Percentiles rank a stretch among this genome's conserved stretches.
phyloP scores from a whole-genome alignment of 2,888 invertebrate species.

The Amblyjoppa fuscipennis region DNA sequence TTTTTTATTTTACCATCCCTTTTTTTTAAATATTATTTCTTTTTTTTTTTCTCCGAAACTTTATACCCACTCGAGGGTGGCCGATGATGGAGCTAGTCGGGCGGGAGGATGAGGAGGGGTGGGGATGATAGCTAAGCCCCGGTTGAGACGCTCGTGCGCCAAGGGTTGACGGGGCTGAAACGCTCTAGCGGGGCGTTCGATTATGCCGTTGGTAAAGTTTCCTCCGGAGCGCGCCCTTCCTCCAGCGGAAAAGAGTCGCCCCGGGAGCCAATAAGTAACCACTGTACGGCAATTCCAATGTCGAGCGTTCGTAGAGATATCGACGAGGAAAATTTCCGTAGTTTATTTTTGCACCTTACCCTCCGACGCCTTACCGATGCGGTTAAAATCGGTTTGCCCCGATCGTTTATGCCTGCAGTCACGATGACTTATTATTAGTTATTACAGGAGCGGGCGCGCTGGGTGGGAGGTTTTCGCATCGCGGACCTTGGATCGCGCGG shows the following conservation, averaged over 20 bases:
- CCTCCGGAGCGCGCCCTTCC: constrained; percentile 45
- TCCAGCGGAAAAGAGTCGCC: background rate
- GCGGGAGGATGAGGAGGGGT: background rate
- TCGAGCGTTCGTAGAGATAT: constrained; percentile 16
- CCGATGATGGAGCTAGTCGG: constrained; percentile 2
- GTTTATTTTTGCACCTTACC: constrained; percentile 1
- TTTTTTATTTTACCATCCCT: constrained; percentile 54
- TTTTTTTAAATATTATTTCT: constrained; percentile 1
- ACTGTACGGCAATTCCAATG: constrained; percentile 46
- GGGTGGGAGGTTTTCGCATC: background rate
- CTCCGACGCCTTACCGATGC: background rate
- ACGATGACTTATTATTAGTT: background rate
- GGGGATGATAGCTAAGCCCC: constrained; percentile 70
- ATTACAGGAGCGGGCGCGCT: background rate
- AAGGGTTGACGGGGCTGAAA: constrained; percentile 10
- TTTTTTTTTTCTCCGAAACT: constrained; percentile 70
- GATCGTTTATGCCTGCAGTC: background rate
- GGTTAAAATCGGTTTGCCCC: background rate
- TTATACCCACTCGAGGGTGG: constrained; percentile 73
- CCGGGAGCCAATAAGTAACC: constrained; percentile 50
- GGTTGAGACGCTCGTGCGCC: constrained; percentile 75
- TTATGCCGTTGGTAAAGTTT: constrained; percentile 63
- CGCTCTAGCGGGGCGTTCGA: constrained; percentile 52
- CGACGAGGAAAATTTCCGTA: constrained; percentile 51
- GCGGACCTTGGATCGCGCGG: background rate